Evolutionary conservation across 2,888 invertebrate species (phyloP).

Genomic region (Tridacna crocea): DNA sequence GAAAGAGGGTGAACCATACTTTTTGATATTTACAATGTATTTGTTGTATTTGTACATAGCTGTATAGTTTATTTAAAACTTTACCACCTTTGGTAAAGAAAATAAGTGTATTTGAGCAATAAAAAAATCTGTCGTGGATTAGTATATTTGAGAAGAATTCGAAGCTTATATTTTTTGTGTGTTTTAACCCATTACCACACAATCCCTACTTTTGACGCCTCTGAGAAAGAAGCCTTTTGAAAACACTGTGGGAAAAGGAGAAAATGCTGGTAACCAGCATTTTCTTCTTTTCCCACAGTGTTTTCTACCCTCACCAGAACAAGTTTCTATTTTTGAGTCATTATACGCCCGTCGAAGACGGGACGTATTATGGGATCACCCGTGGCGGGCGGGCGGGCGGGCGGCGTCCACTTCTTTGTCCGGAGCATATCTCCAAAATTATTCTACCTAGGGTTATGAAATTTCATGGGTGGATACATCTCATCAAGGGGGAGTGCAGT

Average conservation of each 20-base stretch:
- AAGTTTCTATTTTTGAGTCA: background rate
- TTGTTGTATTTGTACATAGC: slow-evolving; percentile 7
- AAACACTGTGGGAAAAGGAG: slow-evolving; percentile 1
- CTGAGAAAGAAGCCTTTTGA: background rate
- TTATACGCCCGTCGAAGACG: no score
- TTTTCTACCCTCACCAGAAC: background rate
- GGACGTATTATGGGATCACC: no score
- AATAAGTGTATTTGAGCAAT: slow-evolving; percentile 29
- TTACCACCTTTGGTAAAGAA: slow-evolving; percentile 22
- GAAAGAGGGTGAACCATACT: slow-evolving; percentile 13
- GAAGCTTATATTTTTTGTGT: background rate
- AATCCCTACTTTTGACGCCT: background rate
- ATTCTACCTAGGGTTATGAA: no score
- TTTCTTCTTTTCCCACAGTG: background rate
- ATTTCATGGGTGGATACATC: no score
- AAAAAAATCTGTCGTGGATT: background rate
- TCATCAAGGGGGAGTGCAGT: no score
- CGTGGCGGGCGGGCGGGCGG: no score
- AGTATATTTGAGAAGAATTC: background rate
- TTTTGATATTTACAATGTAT: slow-evolving; percentile 19
- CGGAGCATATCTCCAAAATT: no score
- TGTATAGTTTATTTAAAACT: slow-evolving; percentile 10
- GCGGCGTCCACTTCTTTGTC: no score
- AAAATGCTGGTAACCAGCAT: slow-evolving; percentile 2
- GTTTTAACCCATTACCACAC: background rate